Conservation (phyloP, 2,113 vertebrate species). For the Macquaria australasica region DNA sequence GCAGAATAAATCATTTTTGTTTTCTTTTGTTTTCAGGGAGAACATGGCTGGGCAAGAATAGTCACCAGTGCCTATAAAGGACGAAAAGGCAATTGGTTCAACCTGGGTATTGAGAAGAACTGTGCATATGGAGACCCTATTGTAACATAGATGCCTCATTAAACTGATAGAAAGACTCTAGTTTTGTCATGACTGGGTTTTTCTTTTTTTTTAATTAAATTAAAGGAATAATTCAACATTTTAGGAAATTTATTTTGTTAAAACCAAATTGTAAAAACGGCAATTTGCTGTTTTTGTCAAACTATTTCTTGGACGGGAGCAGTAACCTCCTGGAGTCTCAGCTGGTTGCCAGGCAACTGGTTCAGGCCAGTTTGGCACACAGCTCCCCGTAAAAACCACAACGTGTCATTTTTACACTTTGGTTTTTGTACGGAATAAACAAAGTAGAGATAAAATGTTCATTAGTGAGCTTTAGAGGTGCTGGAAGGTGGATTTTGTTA, state of each 20-base stretch:
- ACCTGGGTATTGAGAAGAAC: conserved; percentile 91
- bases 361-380: background rate
- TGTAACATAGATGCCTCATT: conserved; percentile 69
- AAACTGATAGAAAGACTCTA: background rate
- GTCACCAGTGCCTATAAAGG: conserved; percentile 93
- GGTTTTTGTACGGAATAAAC: background rate
- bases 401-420: background rate
- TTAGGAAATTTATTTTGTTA: background rate
- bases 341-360: conserved; percentile 12
- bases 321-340: background rate
- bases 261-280: background rate
- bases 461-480: background rate
- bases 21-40: conserved; percentile 86
- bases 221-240: background rate
- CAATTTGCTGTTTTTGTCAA: background rate
- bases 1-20: conserved; percentile 18
- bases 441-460: background rate
- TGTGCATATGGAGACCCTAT: conserved; percentile 92
- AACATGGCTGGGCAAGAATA: conserved; percentile 93
- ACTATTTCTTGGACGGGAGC: background rate
- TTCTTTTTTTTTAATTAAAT: conserved; percentile 3
- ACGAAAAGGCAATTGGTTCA: conserved; percentile 90
- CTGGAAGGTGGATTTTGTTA: background rate
- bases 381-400: background rate
- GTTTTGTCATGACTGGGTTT: background rate